Evolutionary conservation across 2,113 vertebrate species (phyloP).

Genomic region (Gobius niger): DNA sequence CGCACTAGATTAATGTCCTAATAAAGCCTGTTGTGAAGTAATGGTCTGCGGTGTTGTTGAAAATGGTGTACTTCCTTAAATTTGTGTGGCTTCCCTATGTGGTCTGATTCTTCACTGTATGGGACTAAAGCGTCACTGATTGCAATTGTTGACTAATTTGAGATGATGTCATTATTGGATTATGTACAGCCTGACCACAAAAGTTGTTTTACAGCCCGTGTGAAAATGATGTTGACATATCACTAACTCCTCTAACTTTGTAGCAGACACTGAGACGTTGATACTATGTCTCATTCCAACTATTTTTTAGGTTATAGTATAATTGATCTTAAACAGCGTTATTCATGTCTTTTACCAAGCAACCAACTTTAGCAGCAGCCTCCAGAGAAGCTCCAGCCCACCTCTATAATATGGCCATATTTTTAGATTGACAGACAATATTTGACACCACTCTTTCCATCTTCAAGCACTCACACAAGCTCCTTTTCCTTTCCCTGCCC

Average conservation of each 20-base stretch:
- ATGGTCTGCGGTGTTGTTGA: slow-evolving; percentile 2
- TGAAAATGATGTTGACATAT: not conserved
- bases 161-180: slow-evolving; percentile 16
- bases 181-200: not conserved
- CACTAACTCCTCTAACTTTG: not conserved
- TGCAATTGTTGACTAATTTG: not conserved
- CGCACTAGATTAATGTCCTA: not conserved
- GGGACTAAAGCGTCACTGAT: slow-evolving; percentile 21
- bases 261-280: not conserved
- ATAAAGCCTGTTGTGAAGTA: slow-evolving; percentile 13
- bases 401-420: slow-evolving; percentile 2
- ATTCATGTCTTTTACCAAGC: not conserved
- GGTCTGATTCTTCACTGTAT: slow-evolving; percentile 22
- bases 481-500: slow-evolving; percentile 19
- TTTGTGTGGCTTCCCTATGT: slow-evolving; percentile 16
- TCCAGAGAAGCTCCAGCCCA: slow-evolving; percentile 10
- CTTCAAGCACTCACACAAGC: slow-evolving; percentile 21
- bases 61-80: slow-evolving; percentile 21
- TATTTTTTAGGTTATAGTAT: not conserved
- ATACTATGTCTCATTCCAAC: not conserved
- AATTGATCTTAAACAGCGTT: not conserved
- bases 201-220: not conserved
- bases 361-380: slow-evolving; percentile 3
- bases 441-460: slow-evolving; percentile 13
- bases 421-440: slow-evolving; percentile 13